Base-by-base conservation (phyloP, 2,797 vertebrate species). In the Enteromius fasciolatus region DNA sequence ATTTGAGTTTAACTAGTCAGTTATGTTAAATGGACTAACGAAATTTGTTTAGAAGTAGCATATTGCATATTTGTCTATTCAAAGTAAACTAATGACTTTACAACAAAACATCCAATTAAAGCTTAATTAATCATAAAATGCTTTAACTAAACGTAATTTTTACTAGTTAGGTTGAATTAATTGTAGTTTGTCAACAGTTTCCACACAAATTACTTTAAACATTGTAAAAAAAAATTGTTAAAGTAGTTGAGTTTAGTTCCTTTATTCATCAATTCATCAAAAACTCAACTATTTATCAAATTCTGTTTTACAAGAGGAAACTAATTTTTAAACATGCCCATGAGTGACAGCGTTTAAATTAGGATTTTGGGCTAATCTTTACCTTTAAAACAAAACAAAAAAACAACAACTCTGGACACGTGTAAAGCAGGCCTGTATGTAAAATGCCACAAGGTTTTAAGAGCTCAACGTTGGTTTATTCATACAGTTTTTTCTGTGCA, bases 131-230 rank as follows among this genome's bases (percentile, higher is more conserved):
- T 54, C 52, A 54, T 54, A 54, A 54, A 54, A 54, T 54, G 52
- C 52, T n/a, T 54, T n/a, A 7, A 54, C 18, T 54, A n/a, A 54
- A 2, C n/a, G n/a, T 54, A 6, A 63, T 31, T 63, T 59, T 31
- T 31, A 63, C 59, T 31, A 31, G 59, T 63, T 63, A 28, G 59
- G 14, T 63, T 63, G 8, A 66, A 36, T 66, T 36, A 66, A 64
- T 3, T 64, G 2, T 64, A 64, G 12, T 64, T 64, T 64, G 63
- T 66, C 63, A 66, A 36, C 64, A 36, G 31, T 17, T 67, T 67
- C 64, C 36, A 41, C 66, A 41, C 66, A 68, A 23, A 68, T n/a
- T 67, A 67, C 17, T 67, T 67, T 0, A 67, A 67, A 67, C 33
- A 5, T 5, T 6, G 33, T 36, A 36, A 5, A 36, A 36, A 3